phyloP scores from a whole-genome alignment of 2,888 invertebrate species.

The Cyclophora punctaria region DNA sequence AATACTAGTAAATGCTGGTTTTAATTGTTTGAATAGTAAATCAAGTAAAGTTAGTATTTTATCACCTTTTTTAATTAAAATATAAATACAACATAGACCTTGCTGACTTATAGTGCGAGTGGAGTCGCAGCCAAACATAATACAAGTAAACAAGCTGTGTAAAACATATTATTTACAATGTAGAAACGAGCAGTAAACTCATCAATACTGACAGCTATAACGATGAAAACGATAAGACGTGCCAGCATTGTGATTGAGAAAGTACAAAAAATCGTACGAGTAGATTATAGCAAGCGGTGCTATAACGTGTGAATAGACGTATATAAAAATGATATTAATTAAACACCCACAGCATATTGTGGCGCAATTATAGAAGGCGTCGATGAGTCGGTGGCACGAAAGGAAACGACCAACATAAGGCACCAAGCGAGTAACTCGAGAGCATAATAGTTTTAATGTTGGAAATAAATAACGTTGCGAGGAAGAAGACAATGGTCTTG shows the following conservation, averaged over 20 bases:
- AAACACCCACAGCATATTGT: conserved; percentile 47
- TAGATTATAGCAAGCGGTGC: conserved; percentile 33
- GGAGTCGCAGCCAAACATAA: too few species aligned
- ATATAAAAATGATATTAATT: conserved; percentile 57
- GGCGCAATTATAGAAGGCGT: conserved; percentile 46
- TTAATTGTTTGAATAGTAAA: too few species aligned
- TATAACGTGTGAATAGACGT: conserved; percentile 52
- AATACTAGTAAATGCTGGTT: too few species aligned
- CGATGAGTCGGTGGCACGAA: conserved; percentile 58
- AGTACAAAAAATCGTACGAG: conserved; percentile 34
- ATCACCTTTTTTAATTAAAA: too few species aligned
- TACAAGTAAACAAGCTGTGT: too few species aligned
- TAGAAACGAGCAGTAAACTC: conserved; percentile 44
- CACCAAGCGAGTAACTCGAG: conserved; percentile 45
- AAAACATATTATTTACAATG: too few species aligned
- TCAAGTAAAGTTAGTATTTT: too few species aligned
- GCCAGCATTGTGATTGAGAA: conserved; percentile 48
- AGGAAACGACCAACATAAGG: conserved; percentile 51
- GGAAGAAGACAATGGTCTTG: conserved; percentile 65
- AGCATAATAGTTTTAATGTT: conserved; percentile 67
- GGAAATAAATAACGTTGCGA: conserved; percentile 63
- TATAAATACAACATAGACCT: too few species aligned
- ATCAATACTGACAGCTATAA: conserved; percentile 49
- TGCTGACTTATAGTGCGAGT: too few species aligned
- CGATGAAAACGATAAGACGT: conserved; percentile 42